Evolutionary conservation across 2,113 vertebrate genomes (phyloP), one percentile per base, ranked within the genome.

Genomic region (Gadus chalcogrammus): DNA sequence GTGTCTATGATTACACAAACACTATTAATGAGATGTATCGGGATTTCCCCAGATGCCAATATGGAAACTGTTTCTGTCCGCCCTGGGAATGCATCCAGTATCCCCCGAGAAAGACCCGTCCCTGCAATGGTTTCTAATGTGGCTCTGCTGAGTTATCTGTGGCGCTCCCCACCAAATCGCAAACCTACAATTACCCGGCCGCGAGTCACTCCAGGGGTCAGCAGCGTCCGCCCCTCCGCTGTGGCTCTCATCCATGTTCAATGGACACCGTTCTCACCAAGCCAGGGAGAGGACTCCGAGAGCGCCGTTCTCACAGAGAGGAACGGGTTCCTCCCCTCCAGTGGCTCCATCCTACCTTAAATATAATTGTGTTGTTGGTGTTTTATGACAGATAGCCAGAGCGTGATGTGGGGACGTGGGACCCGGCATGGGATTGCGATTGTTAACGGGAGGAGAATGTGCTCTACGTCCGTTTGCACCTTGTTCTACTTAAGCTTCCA

Each of bases 1-100:
- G 65, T 72, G 72, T 70, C 70, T 15, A 8, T 38, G 67, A 79
- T 80, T 65, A 81, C 81, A 84, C 69, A 80, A 82, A 85, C 82
- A 67, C 48, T 56, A 65, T 75, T 77, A 62, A 79, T 63, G 38
- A 74, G 69, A 82, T 11, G 74, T 42, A 66, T 48, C 13, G 15
- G 73, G 75, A 87, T 81, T 88, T 81, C 70, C 31, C 28, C 72
- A 64, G 73, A 72, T 73, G 79, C 48, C 24, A 38, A n/a, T 64
- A 74, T 75, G 58, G 61, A 72, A 79, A 76, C 65, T n/a, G 61
- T 75, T 84, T 74, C 68, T 3, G 76, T 71, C 78, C 31, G 71
- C 56, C 38, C 5, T 61, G 16, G 53, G 74, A 70, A 61, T 11
- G 38, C 68, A 22, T 76, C 73, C 79, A 82, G 16, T 56, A 53